A percentile compares a stretch with the other conserved stretches of the same genome.
These are phyloP conservation scores for Sminthopsis crassicaudata DNA, from an alignment of 2,113 vertebrate species.

Conservation along the genomic window DNA sequence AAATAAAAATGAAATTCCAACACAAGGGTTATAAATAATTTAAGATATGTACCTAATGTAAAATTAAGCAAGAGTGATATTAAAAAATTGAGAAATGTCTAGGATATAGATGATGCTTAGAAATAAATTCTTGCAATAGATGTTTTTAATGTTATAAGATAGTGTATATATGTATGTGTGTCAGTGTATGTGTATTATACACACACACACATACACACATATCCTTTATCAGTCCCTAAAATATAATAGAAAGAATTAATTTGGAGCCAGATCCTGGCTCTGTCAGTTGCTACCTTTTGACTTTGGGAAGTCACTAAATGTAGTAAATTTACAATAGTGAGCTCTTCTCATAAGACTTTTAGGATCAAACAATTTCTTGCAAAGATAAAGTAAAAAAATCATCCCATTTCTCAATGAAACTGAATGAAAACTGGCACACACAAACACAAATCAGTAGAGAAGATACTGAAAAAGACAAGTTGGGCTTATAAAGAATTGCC, in stretches of 20 bases:
- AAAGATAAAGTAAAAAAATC: neutral
- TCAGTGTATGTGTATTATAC: too few relatives aligned
- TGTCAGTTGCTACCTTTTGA: neutral
- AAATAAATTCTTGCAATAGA: conserved; percentile 66
- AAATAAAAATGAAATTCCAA: conserved; percentile 71
- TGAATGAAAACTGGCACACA: neutral
- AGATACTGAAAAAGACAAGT: neutral
- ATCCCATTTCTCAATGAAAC: neutral
- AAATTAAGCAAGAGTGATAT: conserved; percentile 64
- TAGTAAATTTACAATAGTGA: neutral
- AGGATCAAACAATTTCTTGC: neutral
- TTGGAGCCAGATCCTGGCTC: neutral
- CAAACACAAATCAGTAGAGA: neutral
- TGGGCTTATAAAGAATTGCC: neutral
- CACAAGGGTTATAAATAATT: conserved; percentile 35
- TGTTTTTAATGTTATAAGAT: conserved; percentile 42
- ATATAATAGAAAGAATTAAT: neutral
- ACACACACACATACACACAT: too few relatives aligned
- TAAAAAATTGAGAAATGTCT: conserved; percentile 28
- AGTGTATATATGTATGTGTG: neutral
- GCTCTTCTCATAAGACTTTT: neutral
- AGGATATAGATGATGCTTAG: conserved; percentile 52
- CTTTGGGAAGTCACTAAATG: neutral
- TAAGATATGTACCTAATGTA: conserved; percentile 54
- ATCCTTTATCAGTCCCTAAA: too few relatives aligned